Base-by-base conservation (phyloP, 1,140 invertebrate genomes). In the Drosophila simulans region DNA sequence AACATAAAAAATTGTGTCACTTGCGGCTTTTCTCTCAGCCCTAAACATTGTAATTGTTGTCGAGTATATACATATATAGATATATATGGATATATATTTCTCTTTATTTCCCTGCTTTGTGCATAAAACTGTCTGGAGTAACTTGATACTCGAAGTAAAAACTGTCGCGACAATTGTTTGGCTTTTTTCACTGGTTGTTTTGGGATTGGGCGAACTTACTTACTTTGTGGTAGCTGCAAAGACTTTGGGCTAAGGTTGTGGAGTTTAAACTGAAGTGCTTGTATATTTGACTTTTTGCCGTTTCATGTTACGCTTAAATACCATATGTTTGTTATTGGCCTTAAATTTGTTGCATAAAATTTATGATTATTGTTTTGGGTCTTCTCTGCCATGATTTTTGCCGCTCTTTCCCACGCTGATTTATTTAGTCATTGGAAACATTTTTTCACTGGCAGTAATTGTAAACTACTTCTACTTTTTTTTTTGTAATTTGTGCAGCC, bases 261-360 rank as follows among this genome's bases (percentile, higher is more conserved):
- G 43, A 46, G 34, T 27, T 40, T 20, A 35, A 22, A 40, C 34
- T 37, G 2, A 66, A 66, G 63, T 65, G 64, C 25, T 69, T 69
- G 66, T 56, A 35, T 34, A 40, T 49, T 69, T 69, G 64, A 70
- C 64, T 70, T 70, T 69, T 70, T 49, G 51, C 43, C 42, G 52
- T 49, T 71, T 71, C 52, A 70, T 48, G 45, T 71, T 71, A 74
- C 58, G 51, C 69, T 45, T 68, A 35, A 51, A 37, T 22, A 34
- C 37, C 60, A 43, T 62, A 74, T 17, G 17, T 79, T 72, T 75
- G 60, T 70, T 80, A 64, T 72, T 57, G 56, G 39, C 55, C 34
- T 74, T 86, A 63, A 86, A 86, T 86, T 88, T 88, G 82, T 77
- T 78, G 51, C 79, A 76, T 88, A 52, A 53, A 77, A 82, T 88